Conservation (phyloP, 35 echinoderm and acorn worm species). For the Lytechinus pictus region DNA sequence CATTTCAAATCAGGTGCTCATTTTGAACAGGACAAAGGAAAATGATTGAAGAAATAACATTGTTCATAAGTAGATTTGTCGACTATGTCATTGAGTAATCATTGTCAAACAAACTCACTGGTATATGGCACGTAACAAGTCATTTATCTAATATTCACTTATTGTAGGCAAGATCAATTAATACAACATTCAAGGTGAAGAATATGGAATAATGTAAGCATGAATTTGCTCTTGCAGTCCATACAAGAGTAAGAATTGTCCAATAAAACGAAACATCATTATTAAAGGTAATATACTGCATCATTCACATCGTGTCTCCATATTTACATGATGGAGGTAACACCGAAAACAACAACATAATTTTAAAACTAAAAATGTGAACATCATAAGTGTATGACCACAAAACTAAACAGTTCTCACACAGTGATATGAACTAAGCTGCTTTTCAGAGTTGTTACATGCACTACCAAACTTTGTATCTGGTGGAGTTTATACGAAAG, state of each 20-base stretch:
- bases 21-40: no score
- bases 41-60: no score
- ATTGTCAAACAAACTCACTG: no score
- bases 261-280: neutral
- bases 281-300: neutral
- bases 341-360: neutral
- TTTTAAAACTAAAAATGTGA: neutral
- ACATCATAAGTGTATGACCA: neutral
- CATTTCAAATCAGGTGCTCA: no score
- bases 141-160: no score
- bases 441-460: neutral
- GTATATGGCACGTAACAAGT: no score
- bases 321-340: neutral
- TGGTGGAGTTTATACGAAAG: neutral
- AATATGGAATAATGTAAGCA: neutral
- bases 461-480: neutral
- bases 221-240: no score
- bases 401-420: neutral
- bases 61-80: no score
- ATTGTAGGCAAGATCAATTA: no score
- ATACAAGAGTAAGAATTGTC: neutral
- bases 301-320: neutral
- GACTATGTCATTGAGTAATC: no score
- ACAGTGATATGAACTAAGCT: neutral
- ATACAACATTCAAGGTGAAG: no score